Evolutionary conservation across 2,888 invertebrate species (phyloP), one percentile per base, ranked within the genome.

Genomic region (Anoncus sp.): DNA sequence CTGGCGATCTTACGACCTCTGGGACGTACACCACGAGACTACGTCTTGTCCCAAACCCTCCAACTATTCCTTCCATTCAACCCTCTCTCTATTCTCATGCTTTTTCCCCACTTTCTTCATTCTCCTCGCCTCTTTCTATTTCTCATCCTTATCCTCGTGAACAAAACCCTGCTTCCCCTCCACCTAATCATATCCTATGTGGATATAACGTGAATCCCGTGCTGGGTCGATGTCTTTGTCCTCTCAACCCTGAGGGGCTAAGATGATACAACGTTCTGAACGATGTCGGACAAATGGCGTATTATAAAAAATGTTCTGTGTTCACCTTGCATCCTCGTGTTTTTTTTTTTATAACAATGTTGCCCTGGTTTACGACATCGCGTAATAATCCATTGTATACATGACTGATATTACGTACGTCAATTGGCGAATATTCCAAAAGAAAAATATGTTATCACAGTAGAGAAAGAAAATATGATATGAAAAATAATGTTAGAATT

Each of bases 1-100:
- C 27, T 47, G 63, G 66, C 75, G 77, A 79, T 82, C 74, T 82
- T 81, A 82, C 78, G 82, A 82, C 82, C 79, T 80, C 70, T 47
- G 82, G 74, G 79, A 76, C 78, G 49, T 40, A 72, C 45, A 51
- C 18, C 45, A 35, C 70, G 43, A 40, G 55, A 27, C 63, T 70
- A 63, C 31, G 51, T 73, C 60, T 75, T 67, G 16, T 49, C 27
- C 45, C 57, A 6, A 10, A 4, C 70, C 45, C 47, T 38, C 35
- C 10, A 38, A 72, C 73, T 59, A 60, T 45, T 40, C 66, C 55
- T 53, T 24, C 53, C 45, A 55, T 66, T 22, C 63, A 9, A 18
- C 65, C 60, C n/a, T 7, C 24, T 10, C 60, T 31, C 38, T 57
- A 14, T 51, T n/a, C 60, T 70, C 45, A 10, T 24, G 16, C 18